Evolutionary conservation across 2,888 invertebrate genomes (phyloP).

Genomic region (Lycophotia porphyrea): DNA sequence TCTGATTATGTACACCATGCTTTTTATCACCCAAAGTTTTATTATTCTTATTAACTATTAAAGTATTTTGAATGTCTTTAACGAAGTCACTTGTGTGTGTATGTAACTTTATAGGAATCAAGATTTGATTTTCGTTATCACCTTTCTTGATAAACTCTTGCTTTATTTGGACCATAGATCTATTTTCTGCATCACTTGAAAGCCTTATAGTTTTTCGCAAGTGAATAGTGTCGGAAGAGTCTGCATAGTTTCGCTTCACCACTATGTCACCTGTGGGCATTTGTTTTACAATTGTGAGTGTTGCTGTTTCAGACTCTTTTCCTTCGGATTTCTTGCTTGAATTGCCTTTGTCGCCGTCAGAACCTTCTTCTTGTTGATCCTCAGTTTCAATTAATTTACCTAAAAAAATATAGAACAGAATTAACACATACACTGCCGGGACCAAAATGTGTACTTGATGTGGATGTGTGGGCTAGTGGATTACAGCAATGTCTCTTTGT

Average conservation of each 20-base stretch:
- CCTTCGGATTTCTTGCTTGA: conserved; percentile 79
- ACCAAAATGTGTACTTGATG: neutral
- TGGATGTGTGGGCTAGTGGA: neutral
- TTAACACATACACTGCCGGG: conserved; percentile 1
- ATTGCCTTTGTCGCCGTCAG: conserved; percentile 86
- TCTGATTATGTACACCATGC: conserved; percentile 88
- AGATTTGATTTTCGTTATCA: conserved; percentile 87
- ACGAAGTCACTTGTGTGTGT: conserved; percentile 82
- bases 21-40: conserved; percentile 88
- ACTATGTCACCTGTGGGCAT: conserved; percentile 85
- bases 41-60: conserved; percentile 88
- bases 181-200: conserved; percentile 85
- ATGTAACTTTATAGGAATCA: conserved; percentile 86
- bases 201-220: conserved; percentile 86
- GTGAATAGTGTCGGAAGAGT: conserved; percentile 84
- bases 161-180: conserved; percentile 86
- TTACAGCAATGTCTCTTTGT: neutral
- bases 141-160: conserved; percentile 85
- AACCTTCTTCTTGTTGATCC: conserved; percentile 90
- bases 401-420: conserved; percentile 69
- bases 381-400: conserved; percentile 91
- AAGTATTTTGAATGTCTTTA: conserved; percentile 89
- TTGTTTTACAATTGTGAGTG: conserved; percentile 86
- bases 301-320: conserved; percentile 81
- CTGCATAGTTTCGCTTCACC: conserved; percentile 83